Evolutionary conservation across 2,113 vertebrate genomes (phyloP).

Genomic region (Ia io): DNA sequence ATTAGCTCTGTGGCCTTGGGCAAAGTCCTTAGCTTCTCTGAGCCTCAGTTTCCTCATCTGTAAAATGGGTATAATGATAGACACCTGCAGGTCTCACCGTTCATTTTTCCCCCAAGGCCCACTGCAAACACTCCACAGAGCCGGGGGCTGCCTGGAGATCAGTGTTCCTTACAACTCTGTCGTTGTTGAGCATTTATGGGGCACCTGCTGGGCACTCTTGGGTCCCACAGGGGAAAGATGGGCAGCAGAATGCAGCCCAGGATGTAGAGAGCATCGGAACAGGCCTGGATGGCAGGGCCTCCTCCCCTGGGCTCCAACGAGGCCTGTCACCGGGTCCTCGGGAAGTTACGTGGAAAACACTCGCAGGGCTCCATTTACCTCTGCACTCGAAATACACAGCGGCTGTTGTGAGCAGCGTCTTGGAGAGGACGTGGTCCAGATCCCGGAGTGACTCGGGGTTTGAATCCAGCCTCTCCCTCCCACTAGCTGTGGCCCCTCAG

Average conservation of each 20-base stretch:
- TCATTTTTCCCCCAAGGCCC: neutral
- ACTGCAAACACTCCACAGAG: too few relatives aligned
- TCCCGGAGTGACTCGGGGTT: neutral
- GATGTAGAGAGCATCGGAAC: neutral
- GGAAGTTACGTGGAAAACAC: neutral
- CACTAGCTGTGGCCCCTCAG: neutral
- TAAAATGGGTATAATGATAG: neutral
- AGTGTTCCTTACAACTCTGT: neutral
- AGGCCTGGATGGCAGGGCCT: neutral
- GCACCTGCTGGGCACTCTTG: too few relatives aligned
- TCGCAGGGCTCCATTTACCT: fast-evolving
- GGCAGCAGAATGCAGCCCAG: fast-evolving
- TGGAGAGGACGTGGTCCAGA: neutral
- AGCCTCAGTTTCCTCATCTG: neutral
- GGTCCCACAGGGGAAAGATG: neutral
- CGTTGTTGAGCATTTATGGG: fast-evolving
- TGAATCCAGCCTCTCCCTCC: neutral
- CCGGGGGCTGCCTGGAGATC: neutral
- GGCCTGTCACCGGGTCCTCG: neutral
- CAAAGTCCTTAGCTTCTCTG: neutral
- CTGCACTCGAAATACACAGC: neutral
- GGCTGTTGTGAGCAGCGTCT: fast-evolving
- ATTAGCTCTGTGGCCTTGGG: neutral
- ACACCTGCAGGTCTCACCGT: neutral
- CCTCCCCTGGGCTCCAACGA: neutral